A percentile compares a stretch with the other conserved stretches of the same genome.
These are phyloP conservation scores for Barnardius zonarius DNA, from an alignment of 2,113 vertebrate species.

Conservation along the genomic window DNA sequence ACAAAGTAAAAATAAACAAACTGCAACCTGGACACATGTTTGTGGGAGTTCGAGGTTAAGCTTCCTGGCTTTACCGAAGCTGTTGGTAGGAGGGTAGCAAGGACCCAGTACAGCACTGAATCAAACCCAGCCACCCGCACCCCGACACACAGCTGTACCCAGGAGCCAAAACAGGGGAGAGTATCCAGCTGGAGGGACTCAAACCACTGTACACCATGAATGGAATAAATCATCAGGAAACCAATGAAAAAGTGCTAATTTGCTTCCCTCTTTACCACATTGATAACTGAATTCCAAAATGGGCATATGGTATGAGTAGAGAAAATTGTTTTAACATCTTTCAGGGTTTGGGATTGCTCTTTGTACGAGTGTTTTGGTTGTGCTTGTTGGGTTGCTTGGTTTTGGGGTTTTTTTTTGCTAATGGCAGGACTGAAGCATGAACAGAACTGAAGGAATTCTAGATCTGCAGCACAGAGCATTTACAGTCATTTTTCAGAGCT, in stretches of 20 bases:
- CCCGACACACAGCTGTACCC: rapidly evolving
- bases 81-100: rapidly evolving
- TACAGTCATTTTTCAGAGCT: not conserved
- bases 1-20: not conserved
- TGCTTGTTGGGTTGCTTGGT: not conserved
- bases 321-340: rapidly evolving
- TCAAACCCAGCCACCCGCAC: rapidly evolving
- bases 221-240: not conserved
- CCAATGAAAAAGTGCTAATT: rapidly evolving
- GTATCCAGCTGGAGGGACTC: rapidly evolving
- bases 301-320: rapidly evolving
- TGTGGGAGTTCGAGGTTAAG: not conserved
- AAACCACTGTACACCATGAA: rapidly evolving
- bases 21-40: rapidly evolving
- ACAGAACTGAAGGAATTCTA: not conserved
- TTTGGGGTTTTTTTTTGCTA: not conserved
- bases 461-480: not conserved
- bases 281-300: not conserved
- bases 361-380: not conserved
- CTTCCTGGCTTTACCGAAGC: not conserved
- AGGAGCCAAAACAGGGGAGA: rapidly evolving
- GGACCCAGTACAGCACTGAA: rapidly evolving
- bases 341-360: not conserved
- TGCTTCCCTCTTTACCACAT: not conserved
- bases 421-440: not conserved